phyloP scores from a whole-genome alignment of 2,113 vertebrate genomes.

The Pangasianodon hypophthalmus region DNA sequence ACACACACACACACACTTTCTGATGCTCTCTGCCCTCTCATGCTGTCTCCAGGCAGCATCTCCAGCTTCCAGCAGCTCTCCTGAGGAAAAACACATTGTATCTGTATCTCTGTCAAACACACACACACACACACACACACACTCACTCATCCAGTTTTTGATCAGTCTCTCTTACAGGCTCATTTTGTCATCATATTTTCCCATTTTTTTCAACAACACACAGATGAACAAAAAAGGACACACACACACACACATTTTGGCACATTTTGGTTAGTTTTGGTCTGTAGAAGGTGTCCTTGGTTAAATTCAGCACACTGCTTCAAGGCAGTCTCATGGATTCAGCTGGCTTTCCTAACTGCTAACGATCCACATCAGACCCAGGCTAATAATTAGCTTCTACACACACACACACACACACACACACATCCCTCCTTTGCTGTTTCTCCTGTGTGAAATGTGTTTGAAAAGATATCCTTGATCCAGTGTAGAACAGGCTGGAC shows the following conservation, averaged over 20 bases:
- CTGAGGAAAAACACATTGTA: slow-evolving; percentile 6
- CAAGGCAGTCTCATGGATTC: slow-evolving; percentile 17
- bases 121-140: slow-evolving; percentile 21
- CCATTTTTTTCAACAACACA: neutral
- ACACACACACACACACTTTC: slow-evolving; percentile 8
- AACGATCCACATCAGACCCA: slow-evolving; percentile 23
- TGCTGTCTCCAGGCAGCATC: slow-evolving; percentile 6
- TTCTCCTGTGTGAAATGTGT: slow-evolving; percentile 32
- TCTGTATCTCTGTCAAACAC: neutral
- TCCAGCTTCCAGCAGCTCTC: slow-evolving; percentile 10
- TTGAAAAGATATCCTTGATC: slow-evolving; percentile 37
- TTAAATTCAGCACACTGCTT: slow-evolving; percentile 25
- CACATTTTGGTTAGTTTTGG: neutral
- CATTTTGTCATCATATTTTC: neutral
- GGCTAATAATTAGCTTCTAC: slow-evolving; percentile 37
- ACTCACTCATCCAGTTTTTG: slow-evolving; percentile 4
- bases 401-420: slow-evolving; percentile 42
- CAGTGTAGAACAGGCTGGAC: neutral
- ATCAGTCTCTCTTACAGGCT: neutral
- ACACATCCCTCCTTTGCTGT: neutral
- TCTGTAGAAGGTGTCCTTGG: slow-evolving; percentile 28
- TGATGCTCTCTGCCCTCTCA: slow-evolving; percentile 26
- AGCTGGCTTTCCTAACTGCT: neutral
- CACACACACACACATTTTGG: neutral
- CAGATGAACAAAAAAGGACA: neutral